A percentile compares a stretch with the other conserved stretches of the same genome.
Evolutionary conservation across 2,797 vertebrate species (phyloP).

Genomic region (Malurus leucopterus): DNA sequence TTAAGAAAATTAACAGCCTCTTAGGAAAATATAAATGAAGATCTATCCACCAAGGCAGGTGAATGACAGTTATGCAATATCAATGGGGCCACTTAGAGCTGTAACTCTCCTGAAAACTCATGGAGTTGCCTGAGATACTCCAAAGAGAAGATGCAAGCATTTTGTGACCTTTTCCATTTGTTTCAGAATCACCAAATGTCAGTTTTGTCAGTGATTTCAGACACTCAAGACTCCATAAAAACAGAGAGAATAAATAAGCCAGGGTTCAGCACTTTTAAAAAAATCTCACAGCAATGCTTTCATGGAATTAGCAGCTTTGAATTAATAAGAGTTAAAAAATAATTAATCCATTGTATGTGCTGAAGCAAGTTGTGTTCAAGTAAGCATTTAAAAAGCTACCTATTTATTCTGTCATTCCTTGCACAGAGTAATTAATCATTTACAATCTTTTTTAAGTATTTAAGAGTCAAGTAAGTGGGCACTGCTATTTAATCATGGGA

Average conservation of each 20-base stretch:
- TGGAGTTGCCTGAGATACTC: not conserved
- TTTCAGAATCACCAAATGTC: slow-evolving; percentile 12
- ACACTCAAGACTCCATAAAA: not conserved
- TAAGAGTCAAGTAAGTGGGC: slow-evolving; percentile 24
- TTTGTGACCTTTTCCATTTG: not conserved
- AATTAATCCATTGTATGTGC: slow-evolving; percentile 28
- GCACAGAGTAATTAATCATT: slow-evolving; percentile 49
- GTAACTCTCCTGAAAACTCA: not conserved
- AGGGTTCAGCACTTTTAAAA: not conserved
- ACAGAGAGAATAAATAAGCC: not conserved
- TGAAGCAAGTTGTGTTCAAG: slow-evolving; percentile 36
- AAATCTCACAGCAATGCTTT: not conserved
- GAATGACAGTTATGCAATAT: not conserved
- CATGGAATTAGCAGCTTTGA: slow-evolving; percentile 43
- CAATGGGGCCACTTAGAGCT: not conserved
- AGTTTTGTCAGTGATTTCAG: not conserved
- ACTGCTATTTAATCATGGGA: slow-evolving; percentile 1
- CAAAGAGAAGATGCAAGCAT: not conserved
- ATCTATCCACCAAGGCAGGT: not conserved
- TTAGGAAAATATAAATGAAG: not conserved
- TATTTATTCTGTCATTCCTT: slow-evolving; percentile 40
- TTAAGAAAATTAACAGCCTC: not conserved
- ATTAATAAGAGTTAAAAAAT: slow-evolving; percentile 54
- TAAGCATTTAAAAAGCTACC: slow-evolving; percentile 25
- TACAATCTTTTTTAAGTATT: slow-evolving; percentile 55